Conservation (phyloP, 2,888 invertebrate species). For the Callimorpha dominula region DNA sequence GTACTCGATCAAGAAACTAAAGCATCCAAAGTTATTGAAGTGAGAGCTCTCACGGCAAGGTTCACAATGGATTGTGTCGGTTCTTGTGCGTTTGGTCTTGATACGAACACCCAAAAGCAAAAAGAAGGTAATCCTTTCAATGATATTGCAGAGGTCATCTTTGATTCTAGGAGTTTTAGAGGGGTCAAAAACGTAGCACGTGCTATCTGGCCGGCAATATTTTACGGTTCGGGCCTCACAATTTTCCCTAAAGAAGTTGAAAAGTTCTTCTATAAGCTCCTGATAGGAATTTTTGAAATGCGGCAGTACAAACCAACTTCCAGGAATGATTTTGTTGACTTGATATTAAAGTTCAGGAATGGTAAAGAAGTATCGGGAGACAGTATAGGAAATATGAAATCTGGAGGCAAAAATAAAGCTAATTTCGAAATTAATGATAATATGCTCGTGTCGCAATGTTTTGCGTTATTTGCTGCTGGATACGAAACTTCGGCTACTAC, state of each 20-base stretch:
- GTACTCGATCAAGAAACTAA: conserved; percentile 56
- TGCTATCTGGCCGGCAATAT: conserved; percentile 67
- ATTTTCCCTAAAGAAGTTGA: conserved; percentile 53
- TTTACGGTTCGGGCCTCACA: conserved; percentile 63
- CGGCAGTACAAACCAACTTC: conserved; percentile 57
- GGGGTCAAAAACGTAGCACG: conserved; percentile 55
- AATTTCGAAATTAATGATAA: conserved; percentile 62
- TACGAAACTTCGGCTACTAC: conserved; percentile 69
- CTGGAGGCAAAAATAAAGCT: conserved; percentile 49
- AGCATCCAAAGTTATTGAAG: conserved; percentile 50
- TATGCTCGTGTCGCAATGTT: conserved; percentile 83
- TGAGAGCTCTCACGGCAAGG: conserved; percentile 55
- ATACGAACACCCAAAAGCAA: conserved; percentile 62
- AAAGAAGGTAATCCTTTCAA: conserved; percentile 58
- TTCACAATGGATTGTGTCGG: conserved; percentile 72
- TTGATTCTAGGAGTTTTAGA: conserved; percentile 51
- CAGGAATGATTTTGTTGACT: conserved; percentile 69
- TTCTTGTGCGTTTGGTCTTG: conserved; percentile 69
- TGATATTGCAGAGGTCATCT: conserved; percentile 57
- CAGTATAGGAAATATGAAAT: conserved; percentile 57
- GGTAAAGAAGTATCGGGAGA: conserved; percentile 61
- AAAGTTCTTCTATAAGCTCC: conserved; percentile 57
- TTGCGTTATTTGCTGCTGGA: conserved; percentile 78
- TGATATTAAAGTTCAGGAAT: conserved; percentile 61
- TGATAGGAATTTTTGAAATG: conserved; percentile 57